Evolutionary conservation across 2,888 invertebrate species (phyloP).

Genomic region (Clistopyga incitator): DNA sequence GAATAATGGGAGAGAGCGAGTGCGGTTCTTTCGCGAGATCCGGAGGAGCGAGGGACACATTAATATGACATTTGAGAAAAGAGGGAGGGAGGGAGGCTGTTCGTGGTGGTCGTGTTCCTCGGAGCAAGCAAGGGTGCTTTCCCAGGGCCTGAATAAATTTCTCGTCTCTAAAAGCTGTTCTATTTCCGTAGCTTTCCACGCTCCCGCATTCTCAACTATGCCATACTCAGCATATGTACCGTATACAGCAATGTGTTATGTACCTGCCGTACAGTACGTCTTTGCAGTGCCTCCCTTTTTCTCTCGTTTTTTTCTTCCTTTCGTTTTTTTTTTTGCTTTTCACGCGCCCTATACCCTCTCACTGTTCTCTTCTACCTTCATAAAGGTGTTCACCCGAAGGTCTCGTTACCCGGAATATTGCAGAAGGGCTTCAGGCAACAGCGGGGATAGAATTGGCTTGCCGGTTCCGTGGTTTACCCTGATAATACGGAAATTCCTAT

Average conservation of each 20-base stretch:
- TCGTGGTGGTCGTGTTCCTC: conserved; percentile 17
- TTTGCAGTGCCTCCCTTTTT: background rate
- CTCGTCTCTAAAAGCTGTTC: conserved; percentile 53
- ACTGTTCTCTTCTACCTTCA: background rate
- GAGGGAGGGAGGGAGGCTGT: background rate
- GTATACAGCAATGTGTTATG: conserved; percentile 21
- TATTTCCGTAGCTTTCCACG: conserved; percentile 51
- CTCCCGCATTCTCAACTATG: background rate
- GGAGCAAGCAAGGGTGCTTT: conserved; percentile 39
- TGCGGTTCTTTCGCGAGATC: conserved; percentile 28
- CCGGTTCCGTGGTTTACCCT: conserved; percentile 6
- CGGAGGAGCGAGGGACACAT: conserved; percentile 37
- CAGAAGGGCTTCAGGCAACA: conserved; percentile 8
- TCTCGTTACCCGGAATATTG: conserved; percentile 12
- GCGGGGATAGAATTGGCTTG: conserved; percentile 21
- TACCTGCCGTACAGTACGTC: background rate
- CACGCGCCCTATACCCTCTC: conserved; percentile 9
- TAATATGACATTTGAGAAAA: conserved; percentile 56
- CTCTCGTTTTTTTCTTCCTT: background rate
- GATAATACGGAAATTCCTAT: background rate
- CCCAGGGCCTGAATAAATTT: conserved; percentile 51
- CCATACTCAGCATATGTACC: conserved; percentile 23
- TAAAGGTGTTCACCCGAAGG: conserved; percentile 6
- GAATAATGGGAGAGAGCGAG: conserved; percentile 40
- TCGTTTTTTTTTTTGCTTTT: conserved; percentile 2